Evolutionary conservation across 2,113 vertebrate genomes (phyloP).

Genomic region (Charadrius vociferus): DNA sequence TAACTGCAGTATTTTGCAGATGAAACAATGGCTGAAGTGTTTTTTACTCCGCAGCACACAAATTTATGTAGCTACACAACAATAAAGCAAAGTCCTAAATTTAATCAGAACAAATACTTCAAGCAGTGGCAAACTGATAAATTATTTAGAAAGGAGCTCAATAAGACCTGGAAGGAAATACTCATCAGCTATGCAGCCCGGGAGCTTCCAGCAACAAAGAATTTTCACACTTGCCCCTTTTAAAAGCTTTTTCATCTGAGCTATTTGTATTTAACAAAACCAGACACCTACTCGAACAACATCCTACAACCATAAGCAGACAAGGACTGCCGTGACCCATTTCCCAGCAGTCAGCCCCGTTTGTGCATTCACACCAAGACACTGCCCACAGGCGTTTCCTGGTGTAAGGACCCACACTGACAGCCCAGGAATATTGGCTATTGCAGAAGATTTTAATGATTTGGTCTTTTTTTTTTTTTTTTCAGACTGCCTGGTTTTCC

Average conservation of each 20-base stretch:
- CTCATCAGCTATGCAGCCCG: background rate
- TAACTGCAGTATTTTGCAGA: slow-evolving; percentile 53
- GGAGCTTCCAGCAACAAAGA: slow-evolving; percentile 21
- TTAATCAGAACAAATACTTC: slow-evolving; percentile 77
- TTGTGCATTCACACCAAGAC: background rate
- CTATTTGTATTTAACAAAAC: background rate
- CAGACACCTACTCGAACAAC: background rate
- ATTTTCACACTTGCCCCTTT: background rate
- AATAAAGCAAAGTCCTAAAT: slow-evolving; percentile 75
- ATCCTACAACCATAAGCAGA: background rate
- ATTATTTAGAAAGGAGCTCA: slow-evolving; percentile 76
- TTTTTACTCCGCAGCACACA: slow-evolving; percentile 37
- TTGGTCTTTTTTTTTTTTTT: background rate
- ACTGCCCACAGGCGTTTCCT: background rate
- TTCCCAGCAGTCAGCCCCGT: background rate
- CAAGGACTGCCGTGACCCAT: background rate
- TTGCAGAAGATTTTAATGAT: background rate
- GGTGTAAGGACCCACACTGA: background rate
- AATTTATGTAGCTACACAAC: slow-evolving; percentile 66
- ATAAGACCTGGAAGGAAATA: slow-evolving; percentile 45
- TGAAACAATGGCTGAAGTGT: slow-evolving; percentile 20
- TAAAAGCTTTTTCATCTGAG: background rate
- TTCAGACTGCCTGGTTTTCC: background rate
- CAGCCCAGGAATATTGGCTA: rapidly evolving
- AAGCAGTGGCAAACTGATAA: slow-evolving; percentile 71